Base-by-base conservation (phyloP, 2,888 invertebrate species). In the Drosophila demipolita region DNA sequence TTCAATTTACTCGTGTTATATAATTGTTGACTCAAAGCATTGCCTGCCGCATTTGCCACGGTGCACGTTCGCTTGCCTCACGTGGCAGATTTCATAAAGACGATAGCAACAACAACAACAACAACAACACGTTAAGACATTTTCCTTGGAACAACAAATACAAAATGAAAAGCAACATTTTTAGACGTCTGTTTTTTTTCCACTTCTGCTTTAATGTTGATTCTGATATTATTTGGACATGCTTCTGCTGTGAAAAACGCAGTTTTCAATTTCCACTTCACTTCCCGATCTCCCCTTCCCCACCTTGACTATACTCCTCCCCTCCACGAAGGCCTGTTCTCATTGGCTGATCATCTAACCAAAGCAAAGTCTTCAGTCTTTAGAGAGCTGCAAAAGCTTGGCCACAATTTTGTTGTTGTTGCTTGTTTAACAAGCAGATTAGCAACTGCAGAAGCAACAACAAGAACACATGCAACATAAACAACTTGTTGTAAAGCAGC, bases 41-140 rank as follows among this genome's bases (percentile, higher is more conserved):
- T 42, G 23, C 17, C 9, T 38, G 32, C n/a, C 20, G 26, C 11
- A 17, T 58, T 32, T 38, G 23, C 63, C 72, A 81, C 65, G 11
- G 71, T 75, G 69, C 60, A 29, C 26, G 23, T 45, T 45, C 17
- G 62, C 23, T 63, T 54, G 66, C 54, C 62, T 75, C 82, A 75
- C 82, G 78, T 82, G 72, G 65, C 69, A 52, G 80, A 80, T 82
- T 78, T 73, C 68, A 65, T 64, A 67, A 53, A 66, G 63, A 29
- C 57, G 82, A 82, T 79, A 59, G 4, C 33, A 58, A 23, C 52
- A 66, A 32, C 59, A 54, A 49, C 72, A 54, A 36, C 50, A 33
- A 36, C 68, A 49, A 60, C 62, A 74, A 36, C 33, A 52, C 71
- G 57, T 50, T 17, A 48, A 29, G 62, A 40, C 66, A 45, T 62